Percentiles rank a stretch among this genome's conserved stretches.
These are phyloP conservation scores for Hucho hucho DNA, from an alignment of 2,113 vertebrate species.

Conservation along the genomic window DNA sequence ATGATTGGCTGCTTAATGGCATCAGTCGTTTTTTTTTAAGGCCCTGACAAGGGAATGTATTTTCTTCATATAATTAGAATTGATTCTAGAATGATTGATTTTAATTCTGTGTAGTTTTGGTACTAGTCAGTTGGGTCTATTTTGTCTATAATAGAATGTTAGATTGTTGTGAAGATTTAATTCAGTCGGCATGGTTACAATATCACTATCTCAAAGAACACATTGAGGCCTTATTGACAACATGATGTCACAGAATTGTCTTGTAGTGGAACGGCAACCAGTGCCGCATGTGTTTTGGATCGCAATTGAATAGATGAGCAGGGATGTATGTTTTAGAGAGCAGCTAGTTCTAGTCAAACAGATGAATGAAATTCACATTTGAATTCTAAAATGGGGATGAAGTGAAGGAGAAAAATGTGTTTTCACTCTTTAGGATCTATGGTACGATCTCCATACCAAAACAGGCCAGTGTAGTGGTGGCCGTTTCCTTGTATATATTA, in stretches of 20 bases:
- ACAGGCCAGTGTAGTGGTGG: conserved; percentile 51
- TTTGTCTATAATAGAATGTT: conserved; percentile 44
- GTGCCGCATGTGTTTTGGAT: conserved; percentile 13
- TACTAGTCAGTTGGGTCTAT: conserved; percentile 47
- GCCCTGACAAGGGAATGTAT: conserved; percentile 69
- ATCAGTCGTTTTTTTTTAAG: conserved; percentile 41
- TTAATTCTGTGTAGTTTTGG: conserved; percentile 50
- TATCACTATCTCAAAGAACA: conserved; percentile 65
- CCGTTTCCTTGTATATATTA: conserved; percentile 58
- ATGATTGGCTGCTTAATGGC: conserved; percentile 28
- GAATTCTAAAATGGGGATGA: background rate
- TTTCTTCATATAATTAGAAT: conserved; percentile 56
- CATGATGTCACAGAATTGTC: conserved; percentile 43
- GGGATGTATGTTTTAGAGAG: background rate
- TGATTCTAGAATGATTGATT: conserved; percentile 46
- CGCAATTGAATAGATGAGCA: conserved; percentile 6
- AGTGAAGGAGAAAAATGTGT: background rate
- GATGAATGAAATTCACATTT: background rate
- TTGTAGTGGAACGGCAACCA: conserved; percentile 20
- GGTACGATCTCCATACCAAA: conserved; percentile 65
- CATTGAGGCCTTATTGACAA: conserved; percentile 63
- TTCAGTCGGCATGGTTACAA: conserved; percentile 49
- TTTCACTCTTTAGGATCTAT: background rate
- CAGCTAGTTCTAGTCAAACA: conserved; percentile 3
- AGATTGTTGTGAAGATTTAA: conserved; percentile 58